phyloP scores from a whole-genome alignment of 2,113 vertebrate species.

The Mesoclemmys tuberculata region DNA sequence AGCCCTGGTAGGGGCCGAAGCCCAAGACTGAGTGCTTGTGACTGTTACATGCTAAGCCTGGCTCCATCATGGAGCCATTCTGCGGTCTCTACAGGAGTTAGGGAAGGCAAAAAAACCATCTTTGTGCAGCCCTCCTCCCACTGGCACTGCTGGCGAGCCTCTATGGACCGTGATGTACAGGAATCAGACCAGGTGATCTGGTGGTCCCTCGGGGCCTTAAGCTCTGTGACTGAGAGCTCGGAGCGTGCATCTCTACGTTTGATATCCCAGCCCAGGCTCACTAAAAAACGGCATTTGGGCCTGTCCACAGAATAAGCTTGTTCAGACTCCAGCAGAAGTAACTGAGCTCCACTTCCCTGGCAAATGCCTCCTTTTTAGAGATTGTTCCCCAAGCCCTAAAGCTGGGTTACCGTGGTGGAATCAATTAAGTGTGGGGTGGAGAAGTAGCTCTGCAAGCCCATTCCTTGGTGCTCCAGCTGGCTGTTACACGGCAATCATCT shows the following conservation, averaged over 20 bases:
- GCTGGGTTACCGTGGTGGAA: neutral
- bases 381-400: accelerated
- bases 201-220: no score
- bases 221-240: neutral
- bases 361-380: accelerated
- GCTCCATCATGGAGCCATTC: neutral
- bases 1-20: neutral
- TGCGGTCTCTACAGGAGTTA: neutral
- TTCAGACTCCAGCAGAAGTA: neutral
- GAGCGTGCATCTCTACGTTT: neutral
- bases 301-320: neutral
- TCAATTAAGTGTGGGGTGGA: neutral
- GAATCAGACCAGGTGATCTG: no score
- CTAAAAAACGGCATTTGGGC: neutral
- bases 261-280: neutral
- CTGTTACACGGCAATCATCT: accelerated
- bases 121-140: accelerated
- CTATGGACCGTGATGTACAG: neutral
- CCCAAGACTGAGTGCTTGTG: neutral
- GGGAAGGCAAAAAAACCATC: accelerated
- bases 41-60: neutral
- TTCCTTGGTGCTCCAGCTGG: accelerated
- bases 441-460: neutral
- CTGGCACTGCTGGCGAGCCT: neutral
- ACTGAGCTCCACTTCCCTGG: neutral